A percentile compares a stretch with the other conserved stretches of the same genome.
phyloP scores from a whole-genome alignment of 2,797 vertebrate genomes.

The Aplochiton taeniatus region DNA sequence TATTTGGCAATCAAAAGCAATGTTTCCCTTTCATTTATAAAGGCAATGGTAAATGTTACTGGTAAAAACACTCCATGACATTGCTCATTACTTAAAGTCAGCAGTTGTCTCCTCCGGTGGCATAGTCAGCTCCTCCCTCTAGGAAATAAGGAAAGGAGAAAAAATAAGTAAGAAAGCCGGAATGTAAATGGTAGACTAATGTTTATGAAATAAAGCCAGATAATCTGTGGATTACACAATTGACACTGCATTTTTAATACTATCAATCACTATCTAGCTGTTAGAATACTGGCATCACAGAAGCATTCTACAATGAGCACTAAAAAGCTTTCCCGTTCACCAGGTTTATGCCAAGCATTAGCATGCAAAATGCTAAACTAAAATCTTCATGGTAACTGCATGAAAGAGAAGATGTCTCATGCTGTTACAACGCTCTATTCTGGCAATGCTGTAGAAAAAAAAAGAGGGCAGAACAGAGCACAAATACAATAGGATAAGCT shows the following conservation, averaged over 20 bases:
- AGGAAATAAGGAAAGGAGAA: conserved; percentile 26
- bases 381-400: conserved; percentile 30
- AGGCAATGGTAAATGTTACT: conserved; percentile 36
- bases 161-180: conserved; percentile 8
- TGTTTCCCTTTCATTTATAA: conserved; percentile 48
- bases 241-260: too few relatives aligned
- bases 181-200: conserved; percentile 1
- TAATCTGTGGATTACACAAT: too few relatives aligned
- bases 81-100: conserved; percentile 50
- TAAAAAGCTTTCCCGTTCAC: conserved; percentile 21
- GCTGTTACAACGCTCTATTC: not conserved
- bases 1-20: conserved; percentile 19
- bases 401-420: conserved; percentile 14
- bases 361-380: conserved; percentile 48
- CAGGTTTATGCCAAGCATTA: conserved; percentile 49
- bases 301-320: conserved; percentile 23
- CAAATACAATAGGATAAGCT: not conserved
- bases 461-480: conserved; percentile 24
- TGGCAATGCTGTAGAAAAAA: too few relatives aligned
- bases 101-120: conserved; percentile 59
- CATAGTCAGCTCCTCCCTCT: conserved; percentile 67
- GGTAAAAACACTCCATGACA: conserved; percentile 30
- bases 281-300: not conserved
- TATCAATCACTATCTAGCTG: too few relatives aligned
- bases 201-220: too few relatives aligned